Conservation (phyloP, 2,797 vertebrate genomes). For the Eulemur rubriventer region DNA sequence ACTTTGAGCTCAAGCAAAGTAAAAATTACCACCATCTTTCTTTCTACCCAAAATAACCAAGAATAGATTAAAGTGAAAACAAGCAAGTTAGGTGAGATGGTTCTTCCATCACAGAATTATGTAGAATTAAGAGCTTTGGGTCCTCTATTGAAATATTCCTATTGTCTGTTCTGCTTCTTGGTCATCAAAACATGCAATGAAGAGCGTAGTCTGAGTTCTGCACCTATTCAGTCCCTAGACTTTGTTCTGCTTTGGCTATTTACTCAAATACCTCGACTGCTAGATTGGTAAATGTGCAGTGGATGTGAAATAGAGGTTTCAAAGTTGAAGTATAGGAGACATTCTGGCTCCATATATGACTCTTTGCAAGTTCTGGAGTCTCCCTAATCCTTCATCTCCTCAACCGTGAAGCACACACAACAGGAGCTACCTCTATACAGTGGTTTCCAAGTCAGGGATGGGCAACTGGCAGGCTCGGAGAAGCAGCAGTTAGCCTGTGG, state of each 20-base stretch:
- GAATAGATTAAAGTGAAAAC: neutral
- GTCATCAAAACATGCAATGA: neutral
- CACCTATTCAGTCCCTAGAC: neutral
- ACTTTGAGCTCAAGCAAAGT: neutral
- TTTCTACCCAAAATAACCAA: neutral
- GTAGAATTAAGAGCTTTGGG: neutral
- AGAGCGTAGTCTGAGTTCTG: neutral
- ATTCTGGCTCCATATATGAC: neutral
- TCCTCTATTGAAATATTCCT: neutral
- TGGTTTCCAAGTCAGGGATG: neutral
- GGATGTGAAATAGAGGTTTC: neutral
- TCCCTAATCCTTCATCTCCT: neutral
- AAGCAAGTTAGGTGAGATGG: neutral
- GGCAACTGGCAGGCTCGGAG: neutral
- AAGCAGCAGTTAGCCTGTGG: neutral
- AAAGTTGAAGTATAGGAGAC: neutral
- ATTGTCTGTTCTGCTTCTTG: neutral
- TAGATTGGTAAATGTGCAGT: neutral
- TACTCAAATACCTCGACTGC: neutral
- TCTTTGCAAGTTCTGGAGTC: neutral
- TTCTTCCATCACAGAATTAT: neutral
- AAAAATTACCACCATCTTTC: neutral
- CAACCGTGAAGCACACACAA: neutral
- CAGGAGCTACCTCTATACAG: neutral
- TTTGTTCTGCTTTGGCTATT: conserved; percentile 11